phyloP scores from a whole-genome alignment of 2,797 vertebrate genomes.

The Myotis pilosus region DNA sequence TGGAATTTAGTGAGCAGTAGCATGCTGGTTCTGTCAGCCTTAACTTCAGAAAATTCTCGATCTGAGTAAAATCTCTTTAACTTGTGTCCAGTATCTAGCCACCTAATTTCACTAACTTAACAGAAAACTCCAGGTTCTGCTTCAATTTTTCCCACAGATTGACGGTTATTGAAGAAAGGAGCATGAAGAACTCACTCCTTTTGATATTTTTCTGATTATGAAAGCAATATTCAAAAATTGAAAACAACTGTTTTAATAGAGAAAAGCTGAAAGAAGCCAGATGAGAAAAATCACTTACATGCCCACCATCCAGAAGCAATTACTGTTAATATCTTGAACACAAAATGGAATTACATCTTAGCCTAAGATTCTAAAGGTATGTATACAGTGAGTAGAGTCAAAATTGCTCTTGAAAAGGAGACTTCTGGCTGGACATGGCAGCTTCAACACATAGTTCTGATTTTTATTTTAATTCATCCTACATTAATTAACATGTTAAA shows the following conservation, averaged over 20 bases:
- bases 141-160: neutral
- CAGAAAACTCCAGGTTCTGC: neutral
- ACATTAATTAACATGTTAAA: neutral
- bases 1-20: neutral
- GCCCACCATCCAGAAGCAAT: neutral
- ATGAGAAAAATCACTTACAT: neutral
- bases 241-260: neutral
- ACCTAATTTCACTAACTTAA: neutral
- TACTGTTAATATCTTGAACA: neutral
- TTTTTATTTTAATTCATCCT: neutral
- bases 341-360: neutral
- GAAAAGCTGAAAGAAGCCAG: neutral
- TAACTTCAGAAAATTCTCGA: slow-evolving; percentile 19
- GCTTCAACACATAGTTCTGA: neutral
- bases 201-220: slow-evolving; percentile 36
- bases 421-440: neutral
- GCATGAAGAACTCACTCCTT: neutral
- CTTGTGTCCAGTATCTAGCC: neutral
- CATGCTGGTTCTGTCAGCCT: neutral
- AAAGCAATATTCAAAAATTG: slow-evolving; percentile 30
- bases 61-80: slow-evolving; percentile 1
- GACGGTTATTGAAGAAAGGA: neutral
- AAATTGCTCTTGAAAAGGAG: neutral
- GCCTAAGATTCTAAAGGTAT: neutral
- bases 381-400: neutral